phyloP scores from a whole-genome alignment of 1,140 invertebrate species.

The Polypedilum pembai region DNA sequence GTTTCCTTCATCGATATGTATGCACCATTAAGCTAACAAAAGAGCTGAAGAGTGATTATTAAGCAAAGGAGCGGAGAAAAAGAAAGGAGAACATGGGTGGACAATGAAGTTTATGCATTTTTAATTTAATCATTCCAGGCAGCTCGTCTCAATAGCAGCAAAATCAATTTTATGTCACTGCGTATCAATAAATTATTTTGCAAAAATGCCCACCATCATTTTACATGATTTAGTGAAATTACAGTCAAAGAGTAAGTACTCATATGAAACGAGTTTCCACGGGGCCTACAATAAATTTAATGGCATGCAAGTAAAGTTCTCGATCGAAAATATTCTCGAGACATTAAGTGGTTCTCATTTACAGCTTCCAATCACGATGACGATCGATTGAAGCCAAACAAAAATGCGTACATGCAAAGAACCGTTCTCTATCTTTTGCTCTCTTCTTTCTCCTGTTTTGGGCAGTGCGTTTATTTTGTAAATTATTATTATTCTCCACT shows the following conservation, averaged over 20 bases:
- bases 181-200: neutral
- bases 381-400: neutral
- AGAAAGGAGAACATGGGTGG: neutral
- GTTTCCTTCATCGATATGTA: neutral
- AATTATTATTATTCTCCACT: neutral
- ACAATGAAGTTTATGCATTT: slow-evolving; percentile 14
- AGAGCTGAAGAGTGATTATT: no score
- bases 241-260: no score
- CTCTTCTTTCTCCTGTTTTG: neutral
- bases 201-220: no score
- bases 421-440: no score
- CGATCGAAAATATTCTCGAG: no score
- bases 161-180: neutral
- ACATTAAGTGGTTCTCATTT: no score
- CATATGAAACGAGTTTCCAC: no score
- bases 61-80: no score
- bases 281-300: no score
- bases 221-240: no score
- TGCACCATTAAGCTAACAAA: no score
- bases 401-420: neutral
- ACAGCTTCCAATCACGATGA: neutral
- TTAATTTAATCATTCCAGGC: slow-evolving; percentile 6
- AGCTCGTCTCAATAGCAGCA: neutral
- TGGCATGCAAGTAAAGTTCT: no score
- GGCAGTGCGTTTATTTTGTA: slow-evolving; percentile 10